phyloP scores from a whole-genome alignment of 92 coral and sea anemone species.

The Chrysogorgia sp. region DNA sequence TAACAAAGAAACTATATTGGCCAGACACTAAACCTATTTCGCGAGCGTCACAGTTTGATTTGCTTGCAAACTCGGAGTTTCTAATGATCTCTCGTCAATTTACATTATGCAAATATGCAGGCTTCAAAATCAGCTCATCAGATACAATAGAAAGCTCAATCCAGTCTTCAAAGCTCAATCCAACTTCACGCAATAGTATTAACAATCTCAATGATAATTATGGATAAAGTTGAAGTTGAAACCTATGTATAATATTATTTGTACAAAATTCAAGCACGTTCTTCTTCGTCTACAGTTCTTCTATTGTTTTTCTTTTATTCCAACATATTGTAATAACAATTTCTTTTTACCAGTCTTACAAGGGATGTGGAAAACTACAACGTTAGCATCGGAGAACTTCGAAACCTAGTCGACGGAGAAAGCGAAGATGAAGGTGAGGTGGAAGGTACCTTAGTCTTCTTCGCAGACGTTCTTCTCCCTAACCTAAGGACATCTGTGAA shows the following conservation, averaged over 20 bases:
- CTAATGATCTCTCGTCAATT: too few relatives aligned
- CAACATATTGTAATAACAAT: too few relatives aligned
- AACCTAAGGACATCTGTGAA: neutral
- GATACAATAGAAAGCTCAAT: too few relatives aligned
- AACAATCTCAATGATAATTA: neutral
- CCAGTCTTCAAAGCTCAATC: too few relatives aligned
- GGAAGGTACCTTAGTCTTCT: neutral
- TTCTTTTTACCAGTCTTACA: slow-evolving; percentile 21
- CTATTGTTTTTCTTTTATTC: neutral
- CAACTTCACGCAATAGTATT: too few relatives aligned
- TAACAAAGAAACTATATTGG: too few relatives aligned
- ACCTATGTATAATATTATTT: too few relatives aligned
- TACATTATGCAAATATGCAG: too few relatives aligned
- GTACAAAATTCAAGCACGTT: neutral
- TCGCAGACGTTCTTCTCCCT: neutral
- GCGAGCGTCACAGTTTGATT: too few relatives aligned
- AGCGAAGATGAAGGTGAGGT: neutral
- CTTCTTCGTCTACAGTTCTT: neutral
- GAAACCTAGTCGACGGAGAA: slow-evolving; percentile 8
- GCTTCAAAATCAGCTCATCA: too few relatives aligned
- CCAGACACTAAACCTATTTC: too few relatives aligned
- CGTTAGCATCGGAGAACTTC: slow-evolving; percentile 13
- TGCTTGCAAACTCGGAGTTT: too few relatives aligned
- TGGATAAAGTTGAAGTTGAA: neutral
- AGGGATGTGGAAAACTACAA: slow-evolving; percentile 19